phyloP scores from a whole-genome alignment of 2,797 vertebrate genomes.

The Sardinella longiceps region DNA sequence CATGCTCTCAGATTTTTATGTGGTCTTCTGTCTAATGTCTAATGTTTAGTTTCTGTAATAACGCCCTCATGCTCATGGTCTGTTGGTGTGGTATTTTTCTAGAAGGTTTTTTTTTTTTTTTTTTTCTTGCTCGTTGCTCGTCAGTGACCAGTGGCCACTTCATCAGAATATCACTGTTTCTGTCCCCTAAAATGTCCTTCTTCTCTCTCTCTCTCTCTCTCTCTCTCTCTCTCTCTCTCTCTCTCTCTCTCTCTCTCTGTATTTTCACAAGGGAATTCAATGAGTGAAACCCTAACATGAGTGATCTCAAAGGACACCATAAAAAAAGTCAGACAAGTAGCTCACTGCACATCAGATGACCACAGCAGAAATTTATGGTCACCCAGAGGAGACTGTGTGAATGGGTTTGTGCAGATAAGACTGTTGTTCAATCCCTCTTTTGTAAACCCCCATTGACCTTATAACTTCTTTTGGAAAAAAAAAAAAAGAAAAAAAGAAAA shows the following conservation, averaged over 20 bases:
- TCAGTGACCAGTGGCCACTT: no score
- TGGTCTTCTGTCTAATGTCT: background rate
- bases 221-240: no score
- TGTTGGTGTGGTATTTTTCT: background rate
- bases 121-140: background rate
- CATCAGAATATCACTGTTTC: no score
- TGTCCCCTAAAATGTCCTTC: no score
- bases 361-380: background rate
- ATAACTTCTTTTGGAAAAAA: background rate
- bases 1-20: no score
- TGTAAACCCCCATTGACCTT: background rate
- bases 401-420: background rate
- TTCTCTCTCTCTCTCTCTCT: no score
- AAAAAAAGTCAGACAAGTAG: slow-evolving; percentile 14
- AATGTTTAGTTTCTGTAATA: background rate
- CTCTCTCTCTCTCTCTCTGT: no score
- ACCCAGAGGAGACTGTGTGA: background rate
- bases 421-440: slow-evolving; percentile 5
- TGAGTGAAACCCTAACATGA: background rate
- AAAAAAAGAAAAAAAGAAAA: background rate
- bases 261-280: background rate
- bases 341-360: background rate
- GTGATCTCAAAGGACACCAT: background rate
- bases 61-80: background rate
- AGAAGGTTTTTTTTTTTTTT: no score